Evolutionary conservation across 2,888 invertebrate species (phyloP), one percentile per base, ranked within the genome.

Genomic region (Dione vanillae): DNA sequence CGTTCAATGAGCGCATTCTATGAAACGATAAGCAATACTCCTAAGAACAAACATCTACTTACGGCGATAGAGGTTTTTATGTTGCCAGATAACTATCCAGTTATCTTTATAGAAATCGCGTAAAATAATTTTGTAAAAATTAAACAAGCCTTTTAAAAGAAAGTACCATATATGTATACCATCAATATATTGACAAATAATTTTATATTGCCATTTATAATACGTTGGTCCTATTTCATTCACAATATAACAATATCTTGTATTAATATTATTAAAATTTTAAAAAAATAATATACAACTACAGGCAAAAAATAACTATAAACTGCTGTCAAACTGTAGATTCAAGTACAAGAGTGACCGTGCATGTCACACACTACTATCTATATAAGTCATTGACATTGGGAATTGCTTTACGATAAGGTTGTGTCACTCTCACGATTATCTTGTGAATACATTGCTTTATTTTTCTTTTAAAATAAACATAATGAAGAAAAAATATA

Each of bases 371-470:
- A 69, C 52, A 67, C 67, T 35, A 59, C 58, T 72, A 74, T 74
- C 72, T 65, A 66, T 65, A 66, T 70, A 67, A 72, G 69, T 74
- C 74, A 74, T 47, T 74, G 74, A 72, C 69, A 71, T 62, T 54
- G n/a, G 14, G 16, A 58, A 35, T 45, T 43, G 51, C 11, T 64
- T 40, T 14, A 40, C 49, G 69, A 72, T 74, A 74, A 70, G 61
- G 54, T 65, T 66, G 52, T 47, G n/a, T 54, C 45, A 68, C 52
- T 68, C 54, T 62, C 54, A 54, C 54, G 61, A 9, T 64, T 64
- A 61, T 27, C 45, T 27, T 61, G 10, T 40, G 51, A 59, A n/a
- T 59, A n/a, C 27, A 12, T 16, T 56, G 37, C 10, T 37, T 56
- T 54, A 54, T 54, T 54, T 52, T 54, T 54, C n/a, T 16, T 54